phyloP scores from a whole-genome alignment of 2,113 vertebrate species.

The Talpa occidentalis region DNA sequence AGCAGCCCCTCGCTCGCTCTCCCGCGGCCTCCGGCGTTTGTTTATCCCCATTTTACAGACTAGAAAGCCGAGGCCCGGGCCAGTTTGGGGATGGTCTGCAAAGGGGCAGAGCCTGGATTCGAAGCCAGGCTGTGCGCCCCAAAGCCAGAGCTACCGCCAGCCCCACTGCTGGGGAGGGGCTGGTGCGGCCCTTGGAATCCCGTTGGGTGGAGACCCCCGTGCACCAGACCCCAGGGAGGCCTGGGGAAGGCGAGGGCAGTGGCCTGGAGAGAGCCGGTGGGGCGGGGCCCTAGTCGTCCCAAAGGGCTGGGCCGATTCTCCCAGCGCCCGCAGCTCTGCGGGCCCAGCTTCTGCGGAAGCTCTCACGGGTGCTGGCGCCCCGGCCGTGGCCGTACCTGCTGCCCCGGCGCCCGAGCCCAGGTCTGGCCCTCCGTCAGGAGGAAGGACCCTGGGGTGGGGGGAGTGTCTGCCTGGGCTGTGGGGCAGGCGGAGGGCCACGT shows the following conservation, averaged over 20 bases:
- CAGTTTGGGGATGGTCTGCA: neutral
- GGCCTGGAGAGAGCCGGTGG: accelerated
- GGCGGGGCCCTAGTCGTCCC: accelerated
- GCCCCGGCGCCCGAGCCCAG: neutral
- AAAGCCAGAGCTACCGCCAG: too few species aligned
- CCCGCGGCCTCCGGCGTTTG: neutral
- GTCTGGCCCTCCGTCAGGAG: neutral
- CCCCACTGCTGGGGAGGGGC: too few species aligned
- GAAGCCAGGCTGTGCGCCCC: neutral
- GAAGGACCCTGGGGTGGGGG: too few species aligned
- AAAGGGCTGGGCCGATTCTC: neutral
- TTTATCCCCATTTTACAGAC: neutral
- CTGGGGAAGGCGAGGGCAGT: neutral
- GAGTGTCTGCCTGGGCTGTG: accelerated
- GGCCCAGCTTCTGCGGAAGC: too few species aligned
- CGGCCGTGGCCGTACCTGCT: accelerated
- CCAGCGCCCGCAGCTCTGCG: too few species aligned
- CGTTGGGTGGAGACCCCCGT: too few species aligned
- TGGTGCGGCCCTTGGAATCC: neutral
- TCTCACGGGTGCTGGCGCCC: too few species aligned
- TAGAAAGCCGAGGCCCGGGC: neutral
- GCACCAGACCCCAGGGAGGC: too few species aligned
- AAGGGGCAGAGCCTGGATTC: neutral
- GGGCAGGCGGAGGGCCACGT: neutral
- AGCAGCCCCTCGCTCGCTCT: too few species aligned